Evolutionary conservation across 2,113 vertebrate species (phyloP).

Genomic region (Gallinago media): DNA sequence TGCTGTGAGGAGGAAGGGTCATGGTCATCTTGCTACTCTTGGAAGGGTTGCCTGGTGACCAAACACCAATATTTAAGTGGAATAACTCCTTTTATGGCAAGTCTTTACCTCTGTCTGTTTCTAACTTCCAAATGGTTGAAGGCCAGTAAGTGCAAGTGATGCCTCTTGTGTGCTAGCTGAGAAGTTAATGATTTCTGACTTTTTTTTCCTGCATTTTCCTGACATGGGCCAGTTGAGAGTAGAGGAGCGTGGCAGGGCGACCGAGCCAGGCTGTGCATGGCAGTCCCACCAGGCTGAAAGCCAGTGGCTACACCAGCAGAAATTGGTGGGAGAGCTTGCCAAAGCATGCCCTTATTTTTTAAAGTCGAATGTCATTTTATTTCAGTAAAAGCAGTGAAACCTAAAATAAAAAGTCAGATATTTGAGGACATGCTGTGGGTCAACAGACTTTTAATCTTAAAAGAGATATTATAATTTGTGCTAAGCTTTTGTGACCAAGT

Average conservation of each 20-base stretch:
- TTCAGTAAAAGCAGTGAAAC: background rate
- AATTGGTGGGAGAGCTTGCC: background rate
- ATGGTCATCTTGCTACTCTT: background rate
- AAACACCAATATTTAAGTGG: background rate
- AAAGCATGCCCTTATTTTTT: background rate
- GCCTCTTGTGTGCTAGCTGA: background rate
- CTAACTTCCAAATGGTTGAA: background rate
- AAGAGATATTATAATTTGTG: background rate
- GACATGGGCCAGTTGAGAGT: background rate
- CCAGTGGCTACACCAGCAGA: background rate
- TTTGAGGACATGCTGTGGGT: background rate
- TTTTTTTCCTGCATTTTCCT: background rate
- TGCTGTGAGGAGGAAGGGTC: background rate
- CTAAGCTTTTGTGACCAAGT: background rate
- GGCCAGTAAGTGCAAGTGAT: background rate
- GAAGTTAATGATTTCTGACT: background rate
- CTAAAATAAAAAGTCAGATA: rapidly evolving
- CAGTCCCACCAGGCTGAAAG: background rate
- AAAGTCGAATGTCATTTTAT: background rate
- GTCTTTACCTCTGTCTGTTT: background rate
- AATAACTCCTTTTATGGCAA: background rate
- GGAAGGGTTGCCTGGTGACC: background rate
- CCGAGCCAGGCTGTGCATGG: rapidly evolving
- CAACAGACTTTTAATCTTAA: background rate
- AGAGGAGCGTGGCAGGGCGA: rapidly evolving